Evolutionary conservation across 1,140 invertebrate genomes (phyloP).

Genomic region (Penaeus indicus): DNA sequence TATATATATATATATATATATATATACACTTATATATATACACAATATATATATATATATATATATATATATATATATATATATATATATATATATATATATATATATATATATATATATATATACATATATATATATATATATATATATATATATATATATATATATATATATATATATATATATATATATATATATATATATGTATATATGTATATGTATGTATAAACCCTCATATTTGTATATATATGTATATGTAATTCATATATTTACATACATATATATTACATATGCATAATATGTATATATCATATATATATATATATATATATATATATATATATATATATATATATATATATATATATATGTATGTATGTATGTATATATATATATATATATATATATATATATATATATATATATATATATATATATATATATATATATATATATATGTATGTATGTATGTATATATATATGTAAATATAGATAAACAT

Average conservation of each 20-base stretch:
- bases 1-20: background rate
- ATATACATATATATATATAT: background rate
- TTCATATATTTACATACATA: too few species aligned
- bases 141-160: background rate
- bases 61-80: background rate
- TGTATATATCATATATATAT: too few species aligned
- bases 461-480: too few species aligned
- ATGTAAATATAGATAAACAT: too few species aligned
- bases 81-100: conserved; percentile 22
- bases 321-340: too few species aligned
- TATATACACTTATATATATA: background rate
- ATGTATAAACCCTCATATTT: background rate
- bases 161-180: background rate
- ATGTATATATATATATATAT: too few species aligned
- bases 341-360: too few species aligned
- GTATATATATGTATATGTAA: background rate
- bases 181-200: conserved; percentile 21
- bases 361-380: too few species aligned
- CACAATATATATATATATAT: background rate
- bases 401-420: too few species aligned
- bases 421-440: too few species aligned
- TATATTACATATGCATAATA: too few species aligned
- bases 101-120: conserved; percentile 8
- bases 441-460: too few species aligned
- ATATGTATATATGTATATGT: conserved; percentile 17